phyloP scores from a whole-genome alignment of 2,113 vertebrate species.

The Sardina pilchardus region DNA sequence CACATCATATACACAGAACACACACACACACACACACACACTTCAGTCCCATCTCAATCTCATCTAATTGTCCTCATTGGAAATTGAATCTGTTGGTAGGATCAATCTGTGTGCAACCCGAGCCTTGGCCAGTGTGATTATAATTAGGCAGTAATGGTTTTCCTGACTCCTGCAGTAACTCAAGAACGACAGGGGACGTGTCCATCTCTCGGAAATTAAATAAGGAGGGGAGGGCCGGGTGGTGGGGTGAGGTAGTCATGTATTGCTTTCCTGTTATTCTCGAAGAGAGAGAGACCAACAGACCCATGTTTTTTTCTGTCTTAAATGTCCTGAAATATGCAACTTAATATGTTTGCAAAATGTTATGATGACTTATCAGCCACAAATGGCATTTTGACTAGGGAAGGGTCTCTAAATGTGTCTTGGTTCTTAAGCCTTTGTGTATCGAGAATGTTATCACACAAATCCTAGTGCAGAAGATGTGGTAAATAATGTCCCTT shows the following conservation, averaged over 20 bases:
- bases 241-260: not conserved
- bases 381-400: not conserved
- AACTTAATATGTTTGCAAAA: not conserved
- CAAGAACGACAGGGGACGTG: slow-evolving; percentile 35
- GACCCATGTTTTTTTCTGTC: not conserved
- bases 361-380: not conserved
- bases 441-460: not conserved
- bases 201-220: slow-evolving; percentile 49
- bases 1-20: not conserved
- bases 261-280: not conserved
- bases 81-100: slow-evolving; percentile 59
- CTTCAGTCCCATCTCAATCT: slow-evolving; percentile 17
- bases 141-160: slow-evolving; percentile 72
- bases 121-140: slow-evolving; percentile 59
- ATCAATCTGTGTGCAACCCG: slow-evolving; percentile 65
- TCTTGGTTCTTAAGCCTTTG: not conserved
- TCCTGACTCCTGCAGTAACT: slow-evolving; percentile 56
- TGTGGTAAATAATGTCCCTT: not conserved
- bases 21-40: not conserved
- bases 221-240: not conserved
- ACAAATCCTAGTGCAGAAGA: not conserved
- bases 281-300: not conserved
- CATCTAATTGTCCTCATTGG: slow-evolving; percentile 52
- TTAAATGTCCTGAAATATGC: not conserved
- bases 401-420: not conserved